A percentile compares a stretch with the other conserved stretches of the same genome.
phyloP scores from a whole-genome alignment of 2,113 vertebrate species.

The Osmerus eperlanus region DNA sequence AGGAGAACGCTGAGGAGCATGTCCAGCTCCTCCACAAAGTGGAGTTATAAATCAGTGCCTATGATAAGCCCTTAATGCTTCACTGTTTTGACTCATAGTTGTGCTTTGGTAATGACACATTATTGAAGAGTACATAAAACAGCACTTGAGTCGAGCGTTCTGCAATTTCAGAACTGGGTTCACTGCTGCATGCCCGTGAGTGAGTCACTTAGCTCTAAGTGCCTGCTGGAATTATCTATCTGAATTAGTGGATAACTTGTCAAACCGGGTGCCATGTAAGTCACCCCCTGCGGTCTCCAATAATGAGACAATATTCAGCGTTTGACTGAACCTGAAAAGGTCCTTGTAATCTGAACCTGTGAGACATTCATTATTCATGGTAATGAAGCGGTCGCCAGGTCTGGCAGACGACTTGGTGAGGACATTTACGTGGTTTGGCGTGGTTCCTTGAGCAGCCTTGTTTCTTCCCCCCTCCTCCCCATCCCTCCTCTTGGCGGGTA shows the following conservation, averaged over 20 bases:
- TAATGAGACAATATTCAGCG: conserved; percentile 49
- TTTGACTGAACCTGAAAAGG: conserved; percentile 61
- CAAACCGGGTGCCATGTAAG: conserved; percentile 28
- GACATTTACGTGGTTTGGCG: conserved; percentile 51
- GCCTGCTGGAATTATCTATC: conserved; percentile 29
- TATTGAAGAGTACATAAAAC: not conserved
- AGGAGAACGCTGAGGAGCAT: too few species aligned
- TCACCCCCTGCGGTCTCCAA: conserved; percentile 26
- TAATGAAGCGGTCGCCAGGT: conserved; percentile 65
- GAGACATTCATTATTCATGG: conserved; percentile 67
- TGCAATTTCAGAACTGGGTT: not conserved
- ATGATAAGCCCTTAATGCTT: not conserved
- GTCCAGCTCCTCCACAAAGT: too few species aligned
- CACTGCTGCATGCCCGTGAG: conserved; percentile 1
- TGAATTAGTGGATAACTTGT: conserved; percentile 10
- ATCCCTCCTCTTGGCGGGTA: conserved; percentile 63
- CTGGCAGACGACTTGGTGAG: conserved; percentile 56
- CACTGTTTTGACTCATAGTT: not conserved
- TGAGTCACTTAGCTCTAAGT: not conserved
- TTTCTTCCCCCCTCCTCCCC: conserved; percentile 14
- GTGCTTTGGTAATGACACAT: not conserved
- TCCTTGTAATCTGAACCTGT: conserved; percentile 70
- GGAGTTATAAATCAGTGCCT: too few species aligned
- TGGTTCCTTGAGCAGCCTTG: conserved; percentile 46
- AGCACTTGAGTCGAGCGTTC: not conserved